These are phyloP conservation scores for Xestia ashworthii DNA, from an alignment of 2,888 invertebrate genomes.

Conservation along the genomic window DNA sequence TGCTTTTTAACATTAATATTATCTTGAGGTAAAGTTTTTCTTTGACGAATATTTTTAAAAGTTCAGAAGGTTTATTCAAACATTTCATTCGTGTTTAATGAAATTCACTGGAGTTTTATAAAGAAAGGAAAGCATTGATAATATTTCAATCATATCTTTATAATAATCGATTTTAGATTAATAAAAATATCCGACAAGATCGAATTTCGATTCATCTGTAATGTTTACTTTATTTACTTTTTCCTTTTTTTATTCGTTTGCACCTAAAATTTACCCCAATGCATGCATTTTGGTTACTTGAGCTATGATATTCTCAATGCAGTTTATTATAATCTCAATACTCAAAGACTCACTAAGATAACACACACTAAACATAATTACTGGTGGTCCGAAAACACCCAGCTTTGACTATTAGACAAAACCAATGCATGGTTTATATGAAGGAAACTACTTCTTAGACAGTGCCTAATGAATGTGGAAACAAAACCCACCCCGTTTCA, in stretches of 20 bases:
- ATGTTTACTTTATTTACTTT: no score
- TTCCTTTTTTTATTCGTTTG: no score
- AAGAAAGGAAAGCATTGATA: conserved; percentile 22
- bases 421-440: background rate
- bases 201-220: no score
- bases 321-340: background rate
- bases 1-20: conserved; percentile 30
- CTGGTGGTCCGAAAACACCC: background rate
- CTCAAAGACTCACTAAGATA: background rate
- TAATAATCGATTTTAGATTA: no score
- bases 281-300: background rate
- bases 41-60: conserved; percentile 37
- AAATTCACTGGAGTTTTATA: conserved; percentile 19
- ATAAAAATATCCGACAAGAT: no score
- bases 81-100: conserved; percentile 24
- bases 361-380: background rate
- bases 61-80: conserved; percentile 17
- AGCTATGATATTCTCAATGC: background rate
- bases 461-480: background rate
- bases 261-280: background rate
- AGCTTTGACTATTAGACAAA: background rate
- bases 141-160: background rate
- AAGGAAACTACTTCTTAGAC: background rate
- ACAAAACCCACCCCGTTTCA: background rate
- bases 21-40: conserved; percentile 35